Conservation (phyloP, 2,797 vertebrate genomes). For the Sebastes hopkinsi region DNA sequence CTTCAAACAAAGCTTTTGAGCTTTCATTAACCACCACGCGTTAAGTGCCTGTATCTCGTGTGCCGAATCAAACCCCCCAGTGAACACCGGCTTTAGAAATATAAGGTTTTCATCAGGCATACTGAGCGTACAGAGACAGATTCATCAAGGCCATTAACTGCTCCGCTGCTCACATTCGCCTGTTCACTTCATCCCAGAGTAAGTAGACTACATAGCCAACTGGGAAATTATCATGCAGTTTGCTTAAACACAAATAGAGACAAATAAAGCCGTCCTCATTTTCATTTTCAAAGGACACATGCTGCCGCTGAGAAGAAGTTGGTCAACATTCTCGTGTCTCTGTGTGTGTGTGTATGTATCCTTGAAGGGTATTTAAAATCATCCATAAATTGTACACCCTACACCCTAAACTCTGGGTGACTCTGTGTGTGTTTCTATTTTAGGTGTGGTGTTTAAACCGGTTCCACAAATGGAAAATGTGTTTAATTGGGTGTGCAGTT, state of each 20-base stretch:
- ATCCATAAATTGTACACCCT: background rate
- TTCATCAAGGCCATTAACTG: conserved; percentile 79
- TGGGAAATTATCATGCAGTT: conserved; percentile 77
- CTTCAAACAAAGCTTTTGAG: conserved; percentile 57
- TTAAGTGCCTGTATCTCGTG: conserved; percentile 72
- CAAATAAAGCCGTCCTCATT: conserved; percentile 75
- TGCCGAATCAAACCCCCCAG: conserved; percentile 60
- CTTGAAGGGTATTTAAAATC: conserved; percentile 14
- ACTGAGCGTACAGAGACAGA: conserved; percentile 66
- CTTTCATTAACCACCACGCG: conserved; percentile 71
- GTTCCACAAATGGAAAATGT: conserved; percentile 43
- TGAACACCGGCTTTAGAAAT: conserved; percentile 69
- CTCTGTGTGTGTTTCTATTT: conserved; percentile 3
- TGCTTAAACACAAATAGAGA: conserved; percentile 77
- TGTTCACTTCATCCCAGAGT: conserved; percentile 70
- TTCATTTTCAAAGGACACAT: conserved; percentile 66
- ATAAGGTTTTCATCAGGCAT: conserved; percentile 70
- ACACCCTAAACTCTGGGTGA: background rate
- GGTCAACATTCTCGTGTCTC: conserved; percentile 29
- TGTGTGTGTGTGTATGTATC: background rate
- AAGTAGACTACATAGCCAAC: conserved; percentile 73
- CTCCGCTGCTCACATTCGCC: conserved; percentile 66
- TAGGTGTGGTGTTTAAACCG: conserved; percentile 16
- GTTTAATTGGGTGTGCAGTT: conserved; percentile 36
- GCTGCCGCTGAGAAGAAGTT: conserved; percentile 40